Conservation (phyloP, 2,888 invertebrate species). For the Dysmachus trigonus region DNA sequence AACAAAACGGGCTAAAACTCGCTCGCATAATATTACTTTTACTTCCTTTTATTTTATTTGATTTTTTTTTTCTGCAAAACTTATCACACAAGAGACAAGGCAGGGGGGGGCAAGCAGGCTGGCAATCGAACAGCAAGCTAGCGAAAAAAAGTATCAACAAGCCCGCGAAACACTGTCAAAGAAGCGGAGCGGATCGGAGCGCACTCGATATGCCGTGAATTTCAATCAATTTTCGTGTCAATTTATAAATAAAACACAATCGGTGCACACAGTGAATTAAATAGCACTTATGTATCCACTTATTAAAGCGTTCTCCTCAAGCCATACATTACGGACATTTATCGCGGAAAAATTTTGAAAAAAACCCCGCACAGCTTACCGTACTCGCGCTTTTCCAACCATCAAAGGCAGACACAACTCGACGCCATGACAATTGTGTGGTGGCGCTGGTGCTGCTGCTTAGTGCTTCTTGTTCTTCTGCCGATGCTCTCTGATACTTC, state of each 20-base stretch:
- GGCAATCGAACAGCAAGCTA: not conserved
- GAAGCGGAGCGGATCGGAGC: not conserved
- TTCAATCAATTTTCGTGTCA: constrained; percentile 27
- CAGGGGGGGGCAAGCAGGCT: not conserved
- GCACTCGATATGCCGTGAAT: constrained; percentile 1
- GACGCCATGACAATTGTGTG: constrained; percentile 51
- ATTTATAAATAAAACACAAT: constrained; percentile 31
- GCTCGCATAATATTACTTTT: constrained; percentile 21
- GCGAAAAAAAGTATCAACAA: constrained; percentile 38
- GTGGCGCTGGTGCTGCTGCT: constrained; percentile 45
- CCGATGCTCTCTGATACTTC: constrained; percentile 35
- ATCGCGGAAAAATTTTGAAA: constrained; percentile 5
- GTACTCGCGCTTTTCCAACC: constrained; percentile 22
- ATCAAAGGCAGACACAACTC: constrained; percentile 49
- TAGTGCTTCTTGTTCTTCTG: constrained; percentile 41
- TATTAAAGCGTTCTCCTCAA: not conserved
- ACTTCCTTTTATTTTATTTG: not conserved
- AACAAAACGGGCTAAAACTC: constrained; percentile 12
- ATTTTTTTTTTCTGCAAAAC: not conserved
- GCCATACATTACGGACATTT: constrained; percentile 20
- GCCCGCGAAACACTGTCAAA: constrained; percentile 42
- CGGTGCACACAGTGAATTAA: not conserved
- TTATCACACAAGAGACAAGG: constrained; percentile 6
- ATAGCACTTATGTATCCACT: not conserved
- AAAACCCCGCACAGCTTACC: not conserved